Percentiles rank a stretch among this genome's conserved stretches.
phyloP scores from a whole-genome alignment of 2,113 vertebrate genomes.

The Pangasianodon gigas region DNA sequence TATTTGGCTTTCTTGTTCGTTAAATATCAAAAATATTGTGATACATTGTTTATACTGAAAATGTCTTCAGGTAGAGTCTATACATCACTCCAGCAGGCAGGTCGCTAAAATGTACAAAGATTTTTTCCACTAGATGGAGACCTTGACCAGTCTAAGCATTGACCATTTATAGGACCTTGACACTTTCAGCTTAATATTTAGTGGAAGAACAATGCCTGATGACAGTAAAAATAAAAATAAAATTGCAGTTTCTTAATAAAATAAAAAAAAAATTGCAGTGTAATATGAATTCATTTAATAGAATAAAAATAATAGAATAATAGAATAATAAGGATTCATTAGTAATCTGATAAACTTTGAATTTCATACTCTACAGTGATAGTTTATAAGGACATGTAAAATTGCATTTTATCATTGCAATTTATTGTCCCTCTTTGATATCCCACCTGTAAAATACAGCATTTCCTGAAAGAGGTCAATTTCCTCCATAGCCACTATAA shows the following conservation, averaged over 20 bases:
- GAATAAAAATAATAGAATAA: not conserved
- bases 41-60: not conserved
- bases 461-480: not conserved
- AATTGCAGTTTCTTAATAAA: not conserved
- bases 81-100: not conserved
- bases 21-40: not conserved
- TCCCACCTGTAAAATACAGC: not conserved
- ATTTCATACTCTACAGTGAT: not conserved
- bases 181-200: not conserved
- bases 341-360: not conserved
- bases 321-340: not conserved
- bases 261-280: no score
- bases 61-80: not conserved
- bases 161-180: not conserved
- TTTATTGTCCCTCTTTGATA: not conserved
- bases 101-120: not conserved
- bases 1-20: not conserved
- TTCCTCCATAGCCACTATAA: not conserved
- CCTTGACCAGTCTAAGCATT: not conserved
- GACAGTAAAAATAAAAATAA: not conserved
- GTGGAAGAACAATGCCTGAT: not conserved
- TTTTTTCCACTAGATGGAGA: constrained; percentile 63
- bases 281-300: not conserved
- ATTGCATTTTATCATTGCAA: no score
- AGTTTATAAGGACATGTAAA: not conserved